These are phyloP conservation scores for Chelmon rostratus DNA, from an alignment of 2,797 vertebrate species.

Conservation along the genomic window DNA sequence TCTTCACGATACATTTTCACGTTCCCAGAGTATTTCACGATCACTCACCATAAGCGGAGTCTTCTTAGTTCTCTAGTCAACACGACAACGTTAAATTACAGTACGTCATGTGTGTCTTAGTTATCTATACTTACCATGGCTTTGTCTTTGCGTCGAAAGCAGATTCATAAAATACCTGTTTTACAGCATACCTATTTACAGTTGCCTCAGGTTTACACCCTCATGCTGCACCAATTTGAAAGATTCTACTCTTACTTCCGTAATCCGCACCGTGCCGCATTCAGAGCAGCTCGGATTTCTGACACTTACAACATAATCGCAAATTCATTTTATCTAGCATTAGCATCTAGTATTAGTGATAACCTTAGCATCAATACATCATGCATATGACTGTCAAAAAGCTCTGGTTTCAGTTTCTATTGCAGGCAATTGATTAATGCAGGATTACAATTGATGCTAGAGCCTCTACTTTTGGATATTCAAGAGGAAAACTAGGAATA, in stretches of 20 bases:
- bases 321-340: neutral
- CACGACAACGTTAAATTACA: neutral
- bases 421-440: neutral
- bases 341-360: neutral
- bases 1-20: rapidly evolving
- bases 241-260: conserved; percentile 45
- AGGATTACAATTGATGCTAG: neutral
- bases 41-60: neutral
- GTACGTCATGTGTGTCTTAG: neutral
- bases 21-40: neutral
- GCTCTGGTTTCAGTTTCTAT: neutral
- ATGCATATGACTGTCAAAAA: neutral
- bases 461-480: neutral
- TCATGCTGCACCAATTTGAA: neutral
- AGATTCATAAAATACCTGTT: conserved; percentile 35
- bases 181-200: conserved; percentile 14
- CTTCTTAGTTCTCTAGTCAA: neutral
- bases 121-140: conserved; percentile 21
- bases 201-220: neutral
- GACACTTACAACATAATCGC: rapidly evolving
- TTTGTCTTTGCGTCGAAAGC: neutral
- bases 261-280: conserved; percentile 36
- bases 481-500: neutral
- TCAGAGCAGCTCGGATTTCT: conserved; percentile 38
- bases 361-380: neutral